Conservation (phyloP, 2,113 vertebrate genomes). For the Corythaixoides concolor region DNA sequence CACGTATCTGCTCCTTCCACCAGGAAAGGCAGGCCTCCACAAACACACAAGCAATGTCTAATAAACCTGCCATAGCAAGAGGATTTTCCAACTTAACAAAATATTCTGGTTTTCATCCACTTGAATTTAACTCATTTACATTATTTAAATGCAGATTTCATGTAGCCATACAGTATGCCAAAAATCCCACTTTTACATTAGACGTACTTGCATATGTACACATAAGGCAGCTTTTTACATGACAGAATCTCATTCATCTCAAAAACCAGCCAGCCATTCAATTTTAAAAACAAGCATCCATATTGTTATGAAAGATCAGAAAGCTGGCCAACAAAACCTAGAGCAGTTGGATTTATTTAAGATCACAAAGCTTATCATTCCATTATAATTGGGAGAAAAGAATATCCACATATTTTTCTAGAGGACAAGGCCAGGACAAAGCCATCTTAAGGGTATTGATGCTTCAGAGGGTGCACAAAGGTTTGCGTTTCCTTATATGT, state of each 20-base stretch:
- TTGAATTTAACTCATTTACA: not conserved
- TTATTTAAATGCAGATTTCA: not conserved
- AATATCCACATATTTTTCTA: not conserved
- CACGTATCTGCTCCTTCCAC: not conserved
- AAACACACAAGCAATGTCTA: not conserved
- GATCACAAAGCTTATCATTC: conserved; percentile 8
- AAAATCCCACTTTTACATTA: not conserved
- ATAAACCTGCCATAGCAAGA: not conserved
- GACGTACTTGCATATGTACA: not conserved
- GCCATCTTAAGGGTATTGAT: not conserved
- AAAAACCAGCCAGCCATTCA: not conserved
- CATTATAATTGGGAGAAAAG: not conserved
- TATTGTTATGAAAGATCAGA: not conserved
- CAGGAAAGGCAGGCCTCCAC: not conserved
- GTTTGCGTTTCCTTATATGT: not conserved
- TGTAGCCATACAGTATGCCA: not conserved
- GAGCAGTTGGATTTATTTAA: not conserved
- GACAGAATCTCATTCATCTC: not conserved
- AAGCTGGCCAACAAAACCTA: not conserved
- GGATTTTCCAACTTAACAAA: not conserved
- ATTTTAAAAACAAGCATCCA: not conserved
- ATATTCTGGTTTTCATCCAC: not conserved
- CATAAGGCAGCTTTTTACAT: not conserved
- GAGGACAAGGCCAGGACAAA: not conserved
- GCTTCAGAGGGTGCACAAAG: not conserved